A percentile compares a stretch with the other conserved stretches of the same genome.
Conservation (phyloP, 2,888 invertebrate species). For the Eubasilissa splendida region DNA sequence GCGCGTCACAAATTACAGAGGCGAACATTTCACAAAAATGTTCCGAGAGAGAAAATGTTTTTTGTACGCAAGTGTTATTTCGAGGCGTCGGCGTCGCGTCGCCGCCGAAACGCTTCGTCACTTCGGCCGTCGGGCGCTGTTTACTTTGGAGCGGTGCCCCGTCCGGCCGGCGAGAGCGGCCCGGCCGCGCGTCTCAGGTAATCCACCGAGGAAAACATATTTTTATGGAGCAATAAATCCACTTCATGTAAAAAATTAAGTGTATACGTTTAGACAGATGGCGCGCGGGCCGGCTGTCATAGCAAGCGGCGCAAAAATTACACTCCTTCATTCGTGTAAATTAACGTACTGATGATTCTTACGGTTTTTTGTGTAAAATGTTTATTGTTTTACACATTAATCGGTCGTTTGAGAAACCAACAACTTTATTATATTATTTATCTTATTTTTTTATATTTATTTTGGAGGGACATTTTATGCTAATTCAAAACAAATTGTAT, state of each 20-base stretch:
- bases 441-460: not conserved
- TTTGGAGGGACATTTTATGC: not conserved
- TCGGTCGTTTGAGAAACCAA: not conserved
- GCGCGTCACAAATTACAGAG: too few relatives aligned
- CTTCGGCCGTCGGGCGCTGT: not conserved
- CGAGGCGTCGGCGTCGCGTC: not conserved
- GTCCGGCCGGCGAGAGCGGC: not conserved
- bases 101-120: not conserved
- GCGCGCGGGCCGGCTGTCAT: constrained; percentile 8
- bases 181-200: constrained; percentile 11
- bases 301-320: not conserved
- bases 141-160: constrained; percentile 17
- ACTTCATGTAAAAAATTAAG: not conserved
- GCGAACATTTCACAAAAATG: too few relatives aligned
- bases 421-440: not conserved
- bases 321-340: not conserved
- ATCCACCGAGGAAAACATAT: constrained; percentile 15
- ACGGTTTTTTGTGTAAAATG: not conserved
- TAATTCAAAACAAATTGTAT: too few relatives aligned
- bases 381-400: not conserved
- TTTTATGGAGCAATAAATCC: constrained; percentile 24
- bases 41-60: too few relatives aligned
- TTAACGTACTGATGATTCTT: not conserved
- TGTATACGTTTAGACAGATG: not conserved
- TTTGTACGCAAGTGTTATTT: constrained; percentile 3